These are phyloP conservation scores for Apis cerana DNA, from an alignment of 1,140 invertebrate genomes.

Conservation along the genomic window DNA sequence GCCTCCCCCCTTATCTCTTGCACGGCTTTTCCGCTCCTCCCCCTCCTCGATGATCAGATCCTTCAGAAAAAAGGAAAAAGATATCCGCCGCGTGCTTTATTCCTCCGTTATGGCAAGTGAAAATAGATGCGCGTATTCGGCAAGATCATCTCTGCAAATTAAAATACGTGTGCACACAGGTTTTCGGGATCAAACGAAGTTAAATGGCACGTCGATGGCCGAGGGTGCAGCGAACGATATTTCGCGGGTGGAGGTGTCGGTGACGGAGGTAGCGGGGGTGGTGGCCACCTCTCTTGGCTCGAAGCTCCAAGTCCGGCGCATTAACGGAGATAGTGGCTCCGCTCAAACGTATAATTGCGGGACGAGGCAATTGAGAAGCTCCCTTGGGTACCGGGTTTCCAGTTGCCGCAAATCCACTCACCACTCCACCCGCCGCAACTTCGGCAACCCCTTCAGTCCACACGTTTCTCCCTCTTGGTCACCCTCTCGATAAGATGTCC, in stretches of 20 bases:
- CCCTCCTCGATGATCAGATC: no score
- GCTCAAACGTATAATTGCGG: constrained; percentile 80
- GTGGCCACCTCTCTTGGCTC: constrained; percentile 66
- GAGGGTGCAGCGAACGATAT: no score
- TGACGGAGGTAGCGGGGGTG: constrained; percentile 56
- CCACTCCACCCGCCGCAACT: constrained; percentile 59
- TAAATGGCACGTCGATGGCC: no score
- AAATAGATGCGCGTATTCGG: no score
- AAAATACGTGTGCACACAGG: no score
- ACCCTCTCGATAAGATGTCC: constrained; percentile 69
- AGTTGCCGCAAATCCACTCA: constrained; percentile 65
- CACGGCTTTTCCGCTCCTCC: no score
- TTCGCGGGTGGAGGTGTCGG: constrained; percentile 2
- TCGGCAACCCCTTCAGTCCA: constrained; percentile 67
- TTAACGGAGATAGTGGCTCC: constrained; percentile 78
- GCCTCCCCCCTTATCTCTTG: no score
- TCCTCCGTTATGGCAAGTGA: no score
- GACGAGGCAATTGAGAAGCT: constrained; percentile 77
- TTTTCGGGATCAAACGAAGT: no score
- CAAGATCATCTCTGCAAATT: no score
- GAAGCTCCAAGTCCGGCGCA: constrained; percentile 76
- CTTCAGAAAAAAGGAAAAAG: no score
- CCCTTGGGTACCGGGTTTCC: constrained; percentile 71
- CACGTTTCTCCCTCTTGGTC: constrained; percentile 64
- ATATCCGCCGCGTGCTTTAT: no score